Evolutionary conservation across 2,888 invertebrate species (phyloP), one percentile per base, ranked within the genome.

Genomic region (Orchesella flavescens): DNA sequence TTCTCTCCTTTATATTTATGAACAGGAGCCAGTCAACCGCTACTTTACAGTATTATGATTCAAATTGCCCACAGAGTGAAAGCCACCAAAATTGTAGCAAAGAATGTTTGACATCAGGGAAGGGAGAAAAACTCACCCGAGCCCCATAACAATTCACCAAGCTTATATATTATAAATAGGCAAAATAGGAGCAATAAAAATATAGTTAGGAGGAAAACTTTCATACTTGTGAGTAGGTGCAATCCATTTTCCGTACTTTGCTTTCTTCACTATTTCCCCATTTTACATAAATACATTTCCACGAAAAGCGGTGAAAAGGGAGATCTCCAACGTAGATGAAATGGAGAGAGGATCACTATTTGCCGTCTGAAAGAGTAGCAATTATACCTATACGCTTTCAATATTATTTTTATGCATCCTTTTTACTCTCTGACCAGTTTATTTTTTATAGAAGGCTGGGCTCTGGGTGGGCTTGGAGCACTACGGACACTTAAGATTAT

Each of bases 41-140:
- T 66, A 34, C 65, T 75, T 75, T 66, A 53, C 66, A 66, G 7
- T 17, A 17, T 55, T 66, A 24, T 66, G 53, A 75, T 66, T 53
- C 55, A 66, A 75, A 75, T 53, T 55, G 55, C 66, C 65, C 34
- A 66, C 65, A 66, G 55, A 65, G 66, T 24, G 55, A 66, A 75
- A 65, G 43, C 74, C 44, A 61, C 72, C n/a, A 59, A 34, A 34
- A 34, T n/a, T 7, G 34, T 34, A 34, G 34, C 34, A 34, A 21
- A 59, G 19, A 43, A 72, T 24, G 43, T 44, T 44, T 44, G 66
- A 34, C 15, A 24, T 1, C 2, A 53, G 23, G 21, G 59, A 59
- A 4, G 57, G 57, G 24, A 21, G 61, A 5, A 63, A 34, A 13
- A 63, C 63, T 63, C 24, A 63, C 17, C 10, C 19, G 21, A 34